These are phyloP conservation scores for Cygnus atratus DNA, from an alignment of 2,113 vertebrate genomes.

Conservation along the genomic window DNA sequence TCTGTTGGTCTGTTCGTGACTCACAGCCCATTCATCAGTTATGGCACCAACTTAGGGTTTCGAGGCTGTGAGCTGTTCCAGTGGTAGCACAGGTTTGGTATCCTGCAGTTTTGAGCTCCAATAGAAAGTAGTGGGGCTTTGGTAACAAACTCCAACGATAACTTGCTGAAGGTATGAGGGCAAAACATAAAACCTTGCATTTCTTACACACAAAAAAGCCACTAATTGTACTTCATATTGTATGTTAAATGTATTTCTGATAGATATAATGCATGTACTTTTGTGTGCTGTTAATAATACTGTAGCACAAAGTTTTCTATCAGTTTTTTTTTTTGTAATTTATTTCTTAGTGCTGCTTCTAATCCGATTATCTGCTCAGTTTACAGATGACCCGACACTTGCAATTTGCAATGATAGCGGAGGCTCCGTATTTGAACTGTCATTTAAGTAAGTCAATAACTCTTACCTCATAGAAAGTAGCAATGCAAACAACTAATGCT, in stretches of 20 bases:
- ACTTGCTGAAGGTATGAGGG: neutral
- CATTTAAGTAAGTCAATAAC: slow-evolving; percentile 88
- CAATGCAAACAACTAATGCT: neutral
- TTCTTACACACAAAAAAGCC: neutral
- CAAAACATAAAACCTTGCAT: neutral
- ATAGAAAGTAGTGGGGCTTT: neutral
- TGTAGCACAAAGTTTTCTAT: neutral
- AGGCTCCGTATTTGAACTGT: slow-evolving; percentile 95
- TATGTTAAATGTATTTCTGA: neutral
- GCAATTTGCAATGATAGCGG: slow-evolving; percentile 98
- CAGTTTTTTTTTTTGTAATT: neutral
- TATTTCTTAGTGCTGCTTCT: neutral
- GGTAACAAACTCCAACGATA: neutral
- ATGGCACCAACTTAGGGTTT: neutral
- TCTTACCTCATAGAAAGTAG: neutral
- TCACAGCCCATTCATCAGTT: neutral
- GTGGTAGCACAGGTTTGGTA: neutral
- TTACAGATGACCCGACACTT: slow-evolving; percentile 95
- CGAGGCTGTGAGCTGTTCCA: neutral
- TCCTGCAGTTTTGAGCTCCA: neutral
- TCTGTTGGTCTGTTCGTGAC: neutral
- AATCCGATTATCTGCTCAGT: slow-evolving; percentile 79
- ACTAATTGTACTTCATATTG: neutral
- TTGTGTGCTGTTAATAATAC: neutral
- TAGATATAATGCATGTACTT: neutral